phyloP scores from a whole-genome alignment of 2,113 vertebrate species.

The Zosterops borbonicus region DNA sequence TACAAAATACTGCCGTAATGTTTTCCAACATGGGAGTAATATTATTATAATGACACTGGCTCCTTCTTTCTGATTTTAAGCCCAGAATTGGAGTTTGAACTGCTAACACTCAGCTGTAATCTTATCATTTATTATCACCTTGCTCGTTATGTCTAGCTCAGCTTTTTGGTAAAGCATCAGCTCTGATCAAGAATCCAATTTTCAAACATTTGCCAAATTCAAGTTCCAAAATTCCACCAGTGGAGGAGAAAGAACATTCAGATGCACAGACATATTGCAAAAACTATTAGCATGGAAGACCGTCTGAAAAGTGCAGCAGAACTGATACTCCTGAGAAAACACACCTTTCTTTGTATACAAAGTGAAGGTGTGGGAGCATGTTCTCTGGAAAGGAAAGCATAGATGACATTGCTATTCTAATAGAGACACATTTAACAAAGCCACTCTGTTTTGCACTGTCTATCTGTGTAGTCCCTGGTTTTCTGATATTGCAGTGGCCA shows the following conservation, averaged over 20 bases:
- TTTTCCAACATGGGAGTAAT: slow-evolving; percentile 1
- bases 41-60: background rate
- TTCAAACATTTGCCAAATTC: background rate
- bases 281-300: background rate
- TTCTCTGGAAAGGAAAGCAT: background rate
- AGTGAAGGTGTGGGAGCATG: background rate
- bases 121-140: background rate
- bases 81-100: background rate
- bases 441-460: background rate
- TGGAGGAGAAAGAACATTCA: background rate
- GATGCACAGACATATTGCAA: rapidly evolving
- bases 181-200: background rate
- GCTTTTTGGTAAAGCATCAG: background rate
- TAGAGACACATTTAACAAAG: background rate
- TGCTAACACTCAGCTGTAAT: background rate
- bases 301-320: background rate
- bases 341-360: background rate
- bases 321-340: background rate
- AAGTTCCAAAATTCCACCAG: background rate
- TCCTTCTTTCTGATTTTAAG: slow-evolving; percentile 1
- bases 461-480: background rate
- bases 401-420: background rate
- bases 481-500: background rate
- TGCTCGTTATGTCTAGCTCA: background rate
- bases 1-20: background rate